Evolutionary conservation across 2,888 invertebrate species (phyloP), one percentile per base, ranked within the genome.

Genomic region (Apamea monoglypha): DNA sequence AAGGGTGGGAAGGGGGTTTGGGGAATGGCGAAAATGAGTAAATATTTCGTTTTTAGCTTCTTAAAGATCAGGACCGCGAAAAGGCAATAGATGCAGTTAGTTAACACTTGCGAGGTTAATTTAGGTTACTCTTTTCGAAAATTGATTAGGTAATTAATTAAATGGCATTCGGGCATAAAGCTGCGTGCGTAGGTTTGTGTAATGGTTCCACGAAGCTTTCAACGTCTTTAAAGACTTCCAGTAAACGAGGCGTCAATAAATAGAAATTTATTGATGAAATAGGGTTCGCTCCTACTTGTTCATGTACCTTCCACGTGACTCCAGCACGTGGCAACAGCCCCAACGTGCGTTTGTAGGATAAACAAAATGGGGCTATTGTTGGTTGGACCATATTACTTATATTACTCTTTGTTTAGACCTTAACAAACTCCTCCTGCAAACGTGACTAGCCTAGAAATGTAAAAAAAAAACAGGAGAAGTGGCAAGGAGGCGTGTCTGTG

Each of bases 321-420:
- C 47, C 61, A 83, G 80, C 93, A 93, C 93, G 94, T 92, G 92
- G 83, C 88, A 76, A 64, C 75, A 85, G 84, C 76, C 80, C 77
- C 87, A 91, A 92, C 93, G 92, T 92, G 93, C 82, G 68, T 74
- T 85, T 86, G 56, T 78, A 80, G 85, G 87, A 88, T 87, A 91
- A 93, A 91, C 91, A 92, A 91, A 87, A 82, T 84, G 70, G 71
- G 75, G 81, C 84, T 85, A 90, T 92, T 92, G 91, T 93, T 91
- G 78, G 69, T 81, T 87, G 82, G 74, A 78, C 50, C 18, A 21
- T 50, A 21, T 21, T 50, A 50, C 7, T 50, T 50, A 50, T 50
- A 50, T 18, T 21, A 50, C 50, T 50, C 6, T 50, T 18, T 50
- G 50, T 18, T 50, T 18, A 18, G 18, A 50, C 25, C 12, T 84